Base-by-base conservation (phyloP, 2,113 vertebrate genomes). In the Tachysurus vachellii region DNA sequence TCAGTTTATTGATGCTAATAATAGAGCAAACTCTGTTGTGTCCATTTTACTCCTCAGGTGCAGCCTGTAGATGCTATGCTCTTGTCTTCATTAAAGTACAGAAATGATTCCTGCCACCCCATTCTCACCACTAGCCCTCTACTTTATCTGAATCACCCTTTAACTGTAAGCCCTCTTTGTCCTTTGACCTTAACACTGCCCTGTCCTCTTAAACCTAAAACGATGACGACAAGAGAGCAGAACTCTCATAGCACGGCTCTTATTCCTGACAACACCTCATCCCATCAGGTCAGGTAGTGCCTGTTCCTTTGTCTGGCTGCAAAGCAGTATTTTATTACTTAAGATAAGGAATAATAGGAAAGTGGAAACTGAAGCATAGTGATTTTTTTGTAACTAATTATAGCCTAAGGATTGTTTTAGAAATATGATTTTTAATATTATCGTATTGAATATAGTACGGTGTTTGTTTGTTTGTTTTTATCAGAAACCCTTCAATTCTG, bases 1-100 rank as follows among this genome's bases (percentile, higher is more conserved):
- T 1, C 17, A 57, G 28, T 57, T 23, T 54, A 36, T 36, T 80
- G 17, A 21, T 16, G 19, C 26, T 36, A 42, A 28, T 21, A 42
- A 85, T 9, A n/a, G 4, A 31, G 31, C 17, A 11, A 73, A 73
- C 42, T 5, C 4, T 44, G 19, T 28, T 64, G 59, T 0, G 17
- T 26, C 17, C 2, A 42, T 54, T 64, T 47, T 28, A 11, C 64
- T 87, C 36, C n/a, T 89, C 92, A 98, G 97, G 90, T 98, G 86
- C 97, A 96, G 86, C 96, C 95, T 4, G 75, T 97, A 82, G 96
- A 98, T 17, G 86, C 95, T 7, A 92, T 93, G 14, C 75, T 97
- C 19, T 79, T 97, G 91, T 93, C 94, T 0, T 79, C 92, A 59
- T 13, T 97, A 89, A 97, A 95, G 95, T 88, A 94, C 90, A 95